Evolutionary conservation across 2,113 vertebrate genomes (phyloP).

Genomic region (Nycticorax nycticorax): DNA sequence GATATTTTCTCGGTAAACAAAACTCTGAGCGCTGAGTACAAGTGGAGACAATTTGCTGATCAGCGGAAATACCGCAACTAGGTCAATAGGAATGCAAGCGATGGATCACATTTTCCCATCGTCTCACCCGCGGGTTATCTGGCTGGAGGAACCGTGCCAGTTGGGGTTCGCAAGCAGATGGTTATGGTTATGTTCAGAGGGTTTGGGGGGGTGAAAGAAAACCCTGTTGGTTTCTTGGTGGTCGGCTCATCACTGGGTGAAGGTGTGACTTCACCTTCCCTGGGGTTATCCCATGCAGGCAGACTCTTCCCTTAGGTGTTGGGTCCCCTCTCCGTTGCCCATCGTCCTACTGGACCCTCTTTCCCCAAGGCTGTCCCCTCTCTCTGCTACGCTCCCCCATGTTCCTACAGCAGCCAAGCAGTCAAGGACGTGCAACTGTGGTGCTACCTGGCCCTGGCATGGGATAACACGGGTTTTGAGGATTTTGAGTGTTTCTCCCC

Average conservation of each 20-base stretch:
- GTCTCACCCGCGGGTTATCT: neutral
- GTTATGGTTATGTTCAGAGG: neutral
- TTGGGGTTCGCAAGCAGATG: neutral
- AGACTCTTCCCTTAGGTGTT: neutral
- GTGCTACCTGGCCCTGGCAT: neutral
- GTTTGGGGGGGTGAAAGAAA: neutral
- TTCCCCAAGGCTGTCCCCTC: neutral
- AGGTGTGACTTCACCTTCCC: neutral
- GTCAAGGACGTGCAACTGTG: too few relatives aligned
- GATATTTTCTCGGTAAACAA: slow-evolving; percentile 65
- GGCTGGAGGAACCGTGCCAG: neutral
- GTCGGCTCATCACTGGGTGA: neutral
- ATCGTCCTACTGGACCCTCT: neutral
- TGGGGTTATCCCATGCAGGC: neutral
- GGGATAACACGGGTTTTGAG: neutral
- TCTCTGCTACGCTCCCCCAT: accelerated
- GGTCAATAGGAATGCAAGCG: slow-evolving; percentile 40
- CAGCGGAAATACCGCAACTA: slow-evolving; percentile 35
- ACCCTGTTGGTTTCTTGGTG: neutral
- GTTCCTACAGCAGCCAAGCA: neutral
- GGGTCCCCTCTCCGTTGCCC: neutral
- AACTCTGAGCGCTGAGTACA: neutral
- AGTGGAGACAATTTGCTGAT: slow-evolving; percentile 52
- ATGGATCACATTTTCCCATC: slow-evolving; percentile 52
- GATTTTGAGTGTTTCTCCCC: neutral